These are phyloP conservation scores for Montipora capricornis DNA, from an alignment of 64 coral and sea anemone species.

Conservation along the genomic window DNA sequence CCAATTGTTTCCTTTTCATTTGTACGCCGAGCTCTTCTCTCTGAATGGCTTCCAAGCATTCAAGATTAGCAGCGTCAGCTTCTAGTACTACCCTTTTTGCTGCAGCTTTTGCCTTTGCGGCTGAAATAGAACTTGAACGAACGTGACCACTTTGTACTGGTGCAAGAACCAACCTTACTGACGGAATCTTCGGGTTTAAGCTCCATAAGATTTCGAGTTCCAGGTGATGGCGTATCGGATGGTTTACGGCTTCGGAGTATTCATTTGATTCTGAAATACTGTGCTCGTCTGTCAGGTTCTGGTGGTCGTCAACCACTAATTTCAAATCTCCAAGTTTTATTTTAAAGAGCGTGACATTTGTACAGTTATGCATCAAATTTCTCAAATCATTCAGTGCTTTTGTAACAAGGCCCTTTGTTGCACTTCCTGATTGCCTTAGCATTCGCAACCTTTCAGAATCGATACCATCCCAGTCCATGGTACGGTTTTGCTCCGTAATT, in stretches of 20 bases:
- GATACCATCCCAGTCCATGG: not conserved
- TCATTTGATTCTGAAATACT: conserved; percentile 1
- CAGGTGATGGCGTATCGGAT: too few species aligned
- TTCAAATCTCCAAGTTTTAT: not conserved
- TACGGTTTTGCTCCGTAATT: not conserved
- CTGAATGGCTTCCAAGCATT: not conserved
- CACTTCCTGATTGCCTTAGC: not conserved
- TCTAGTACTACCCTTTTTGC: conserved; percentile 1
- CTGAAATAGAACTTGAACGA: not conserved
- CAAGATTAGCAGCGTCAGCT: not conserved
- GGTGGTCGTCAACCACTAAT: not conserved
- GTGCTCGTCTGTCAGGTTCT: not conserved
- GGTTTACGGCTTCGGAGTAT: not conserved
- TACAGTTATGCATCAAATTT: not conserved
- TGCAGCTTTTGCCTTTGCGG: not conserved
- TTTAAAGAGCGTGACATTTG: not conserved
- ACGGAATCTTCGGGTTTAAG: not conserved
- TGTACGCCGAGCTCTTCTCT: not conserved
- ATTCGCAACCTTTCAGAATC: not conserved
- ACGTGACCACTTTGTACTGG: not conserved
- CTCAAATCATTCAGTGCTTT: not conserved
- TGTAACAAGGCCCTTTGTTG: conserved; percentile 18
- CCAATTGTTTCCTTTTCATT: not conserved
- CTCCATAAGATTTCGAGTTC: not conserved
- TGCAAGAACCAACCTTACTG: not conserved